Percentiles rank a stretch among this genome's conserved stretches.
phyloP scores from a whole-genome alignment of 2,113 vertebrate genomes.

The Cisticola juncidis region DNA sequence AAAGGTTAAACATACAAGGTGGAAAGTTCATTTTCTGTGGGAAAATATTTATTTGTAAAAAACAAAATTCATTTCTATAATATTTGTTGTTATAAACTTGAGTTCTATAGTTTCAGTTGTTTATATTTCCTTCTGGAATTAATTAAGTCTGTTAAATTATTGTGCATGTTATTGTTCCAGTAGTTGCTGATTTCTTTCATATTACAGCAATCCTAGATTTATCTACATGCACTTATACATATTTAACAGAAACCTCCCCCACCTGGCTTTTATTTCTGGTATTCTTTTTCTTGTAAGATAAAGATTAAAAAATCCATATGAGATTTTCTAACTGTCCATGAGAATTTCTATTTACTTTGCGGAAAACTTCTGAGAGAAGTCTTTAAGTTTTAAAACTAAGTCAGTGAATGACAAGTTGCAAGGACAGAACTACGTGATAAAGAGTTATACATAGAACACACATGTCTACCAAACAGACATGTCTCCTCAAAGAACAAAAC shows the following conservation, averaged over 20 bases:
- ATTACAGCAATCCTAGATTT: neutral
- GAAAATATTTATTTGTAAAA: neutral
- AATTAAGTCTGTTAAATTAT: neutral
- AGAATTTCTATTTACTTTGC: neutral
- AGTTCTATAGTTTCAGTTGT: neutral
- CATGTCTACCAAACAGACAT: fast-evolving
- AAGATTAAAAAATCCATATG: neutral
- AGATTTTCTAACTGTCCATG: neutral
- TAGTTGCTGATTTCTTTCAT: neutral
- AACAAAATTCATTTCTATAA: neutral
- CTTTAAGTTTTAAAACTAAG: neutral
- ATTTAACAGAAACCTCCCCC: neutral
- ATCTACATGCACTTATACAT: neutral
- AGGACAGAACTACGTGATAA: neutral
- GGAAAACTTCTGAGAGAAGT: neutral
- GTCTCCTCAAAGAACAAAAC: neutral
- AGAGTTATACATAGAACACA: neutral
- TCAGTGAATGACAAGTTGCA: neutral
- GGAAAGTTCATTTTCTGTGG: neutral
- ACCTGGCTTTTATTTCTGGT: neutral
- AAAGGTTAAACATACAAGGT: neutral
- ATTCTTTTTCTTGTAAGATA: neutral
- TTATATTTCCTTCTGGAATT: neutral
- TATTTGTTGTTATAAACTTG: neutral
- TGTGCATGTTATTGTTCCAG: neutral